Evolutionary conservation across 2,113 vertebrate genomes (phyloP), one percentile per base, ranked within the genome.

Genomic region (Chascanopsetta lugubris): DNA sequence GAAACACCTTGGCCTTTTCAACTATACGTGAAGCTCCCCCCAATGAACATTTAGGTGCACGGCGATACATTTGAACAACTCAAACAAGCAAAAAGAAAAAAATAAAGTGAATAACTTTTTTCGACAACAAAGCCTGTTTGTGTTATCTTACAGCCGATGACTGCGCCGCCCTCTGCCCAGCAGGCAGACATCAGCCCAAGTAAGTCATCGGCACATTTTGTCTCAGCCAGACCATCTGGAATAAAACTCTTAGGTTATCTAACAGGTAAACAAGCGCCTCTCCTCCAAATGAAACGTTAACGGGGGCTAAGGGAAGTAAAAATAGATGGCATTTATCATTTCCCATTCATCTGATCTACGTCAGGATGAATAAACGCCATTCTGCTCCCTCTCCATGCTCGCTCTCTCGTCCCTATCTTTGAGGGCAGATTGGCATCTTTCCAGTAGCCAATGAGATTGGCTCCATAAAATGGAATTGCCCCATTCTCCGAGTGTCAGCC

Each of bases 301-400:
- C 70, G 54, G 49, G 49, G 78, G 78, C 87, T 73, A 82, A 78
- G 64, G 68, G 65, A 75, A 89, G 77, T 83, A 85, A 88, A 88
- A 86, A 87, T 83, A 76, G 83, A 84, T 67, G 81, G 71, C 80
- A 89, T 91, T 87, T 79, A 91, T 91, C 90, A 88, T 88, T 87
- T 88, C 73, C 87, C 72, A 73, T 85, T 88, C 86, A 90, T 90
- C 87, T 88, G 87, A 91, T 91, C 87, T 84, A 79, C 87, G 88
- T 88, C 87, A 88, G 83, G 84, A 83, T 87, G 86, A 88, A 89
- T 90, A 89, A 90, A 90, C 78, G 85, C 80, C 85, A 77, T 83
- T 84, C 75, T 53, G 65, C 60, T 69, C 21, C 8, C 61, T 83
- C 81, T 45, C 70, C 32, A 57, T 77, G 54, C 75, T 77, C 61